A percentile compares a stretch with the other conserved stretches of the same genome.
These are phyloP conservation scores for Natator depressus DNA, from an alignment of 2,113 vertebrate species.

Conservation along the genomic window DNA sequence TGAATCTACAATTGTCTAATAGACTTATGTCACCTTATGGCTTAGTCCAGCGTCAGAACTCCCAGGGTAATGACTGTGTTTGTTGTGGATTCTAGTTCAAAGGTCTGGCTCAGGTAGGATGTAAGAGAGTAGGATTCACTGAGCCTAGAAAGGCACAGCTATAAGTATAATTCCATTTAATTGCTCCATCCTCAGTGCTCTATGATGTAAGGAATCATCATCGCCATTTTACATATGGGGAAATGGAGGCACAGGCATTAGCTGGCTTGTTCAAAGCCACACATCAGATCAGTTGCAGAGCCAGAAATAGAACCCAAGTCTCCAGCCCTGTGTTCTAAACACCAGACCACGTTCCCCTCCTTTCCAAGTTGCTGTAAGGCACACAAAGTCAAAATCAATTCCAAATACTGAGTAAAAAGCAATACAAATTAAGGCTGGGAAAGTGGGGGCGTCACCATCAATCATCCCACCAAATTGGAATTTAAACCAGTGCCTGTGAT, in stretches of 20 bases:
- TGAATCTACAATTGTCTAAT: background rate
- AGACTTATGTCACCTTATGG: background rate
- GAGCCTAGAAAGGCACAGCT: conserved; percentile 34
- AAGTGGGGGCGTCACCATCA: background rate
- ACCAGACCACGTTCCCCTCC: background rate
- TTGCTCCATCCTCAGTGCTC: background rate
- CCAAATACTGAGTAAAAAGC: background rate
- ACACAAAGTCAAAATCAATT: background rate
- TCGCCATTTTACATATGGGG: background rate
- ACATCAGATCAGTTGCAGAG: background rate
- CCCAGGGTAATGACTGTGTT: background rate
- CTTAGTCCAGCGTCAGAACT: background rate
- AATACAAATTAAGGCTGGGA: background rate
- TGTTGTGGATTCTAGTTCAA: background rate
- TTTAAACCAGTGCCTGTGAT: background rate
- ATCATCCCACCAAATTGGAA: background rate
- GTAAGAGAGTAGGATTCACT: conserved; percentile 8
- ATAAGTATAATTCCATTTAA: conserved; percentile 18
- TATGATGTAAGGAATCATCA: background rate
- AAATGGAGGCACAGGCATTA: background rate
- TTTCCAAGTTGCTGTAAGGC: background rate
- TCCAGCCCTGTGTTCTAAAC: background rate
- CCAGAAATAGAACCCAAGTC: background rate
- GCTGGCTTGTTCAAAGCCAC: background rate
- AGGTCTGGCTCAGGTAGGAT: background rate